Conservation (phyloP, 2,797 vertebrate genomes). For the Phoebastria nigripes region DNA sequence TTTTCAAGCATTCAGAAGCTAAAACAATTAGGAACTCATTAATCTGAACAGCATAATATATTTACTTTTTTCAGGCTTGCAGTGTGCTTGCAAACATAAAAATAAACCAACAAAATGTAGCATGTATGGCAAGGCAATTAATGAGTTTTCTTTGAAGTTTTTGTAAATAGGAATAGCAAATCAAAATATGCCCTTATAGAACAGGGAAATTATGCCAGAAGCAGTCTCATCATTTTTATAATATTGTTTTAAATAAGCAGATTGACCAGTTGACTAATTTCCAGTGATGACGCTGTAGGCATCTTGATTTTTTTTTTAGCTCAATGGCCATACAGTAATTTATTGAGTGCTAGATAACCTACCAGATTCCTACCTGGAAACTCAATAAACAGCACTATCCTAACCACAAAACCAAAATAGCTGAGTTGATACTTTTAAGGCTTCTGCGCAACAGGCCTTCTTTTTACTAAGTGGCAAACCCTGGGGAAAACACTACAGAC, state of each 20-base stretch:
- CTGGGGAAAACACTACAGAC: not conserved
- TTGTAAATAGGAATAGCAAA: not conserved
- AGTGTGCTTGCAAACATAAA: not conserved
- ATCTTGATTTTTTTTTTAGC: not conserved
- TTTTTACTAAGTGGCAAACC: constrained; percentile 43
- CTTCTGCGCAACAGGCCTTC: constrained; percentile 8
- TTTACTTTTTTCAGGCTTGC: not conserved
- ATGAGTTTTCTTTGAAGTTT: not conserved
- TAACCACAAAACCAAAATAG: constrained; percentile 60
- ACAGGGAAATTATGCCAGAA: not conserved
- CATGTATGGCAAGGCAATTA: not conserved
- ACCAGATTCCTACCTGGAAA: constrained; percentile 43
- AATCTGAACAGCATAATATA: not conserved
- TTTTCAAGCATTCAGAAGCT: not conserved
- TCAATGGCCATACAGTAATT: not conserved
- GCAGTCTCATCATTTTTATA: not conserved
- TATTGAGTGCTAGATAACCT: constrained; percentile 39
- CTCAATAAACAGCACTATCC: constrained; percentile 49
- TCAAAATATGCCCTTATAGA: not conserved
- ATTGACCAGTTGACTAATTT: not conserved
- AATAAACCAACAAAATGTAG: not conserved
- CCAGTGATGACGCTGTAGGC: not conserved
- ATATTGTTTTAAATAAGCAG: not conserved
- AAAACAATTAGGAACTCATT: not conserved
- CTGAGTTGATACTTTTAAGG: not conserved